These are phyloP conservation scores for Ceratoteleas bidentatus DNA, from an alignment of 1,140 invertebrate species.

Conservation along the genomic window DNA sequence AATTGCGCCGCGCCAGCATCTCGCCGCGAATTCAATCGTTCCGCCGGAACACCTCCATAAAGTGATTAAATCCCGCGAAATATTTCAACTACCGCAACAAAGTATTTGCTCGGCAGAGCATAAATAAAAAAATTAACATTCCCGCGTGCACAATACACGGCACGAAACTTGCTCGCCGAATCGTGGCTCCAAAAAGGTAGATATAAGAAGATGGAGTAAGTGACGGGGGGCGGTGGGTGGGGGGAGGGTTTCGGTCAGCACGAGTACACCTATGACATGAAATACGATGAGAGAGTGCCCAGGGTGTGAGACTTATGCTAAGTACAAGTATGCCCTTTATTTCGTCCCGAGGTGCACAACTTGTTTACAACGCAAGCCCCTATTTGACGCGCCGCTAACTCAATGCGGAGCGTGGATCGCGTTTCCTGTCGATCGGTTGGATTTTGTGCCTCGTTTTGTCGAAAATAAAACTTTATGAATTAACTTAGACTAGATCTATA, in stretches of 20 bases:
- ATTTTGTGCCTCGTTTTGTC: too few relatives aligned
- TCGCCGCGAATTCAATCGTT: conserved; percentile 2
- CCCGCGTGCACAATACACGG: conserved; percentile 5
- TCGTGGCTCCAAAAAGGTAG: conserved; percentile 19
- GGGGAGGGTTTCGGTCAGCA: conserved; percentile 9
- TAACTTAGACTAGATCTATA: too few relatives aligned
- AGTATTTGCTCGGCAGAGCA: conserved; percentile 12
- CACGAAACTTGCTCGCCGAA: conserved; percentile 16
- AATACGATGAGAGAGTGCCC: conserved; percentile 72
- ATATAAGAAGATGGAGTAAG: conserved; percentile 28
- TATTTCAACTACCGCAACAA: conserved; percentile 24
- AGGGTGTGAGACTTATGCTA: conserved; percentile 70
- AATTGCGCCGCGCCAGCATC: too few relatives aligned
- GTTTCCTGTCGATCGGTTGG: too few relatives aligned
- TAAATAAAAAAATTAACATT: conserved; percentile 32
- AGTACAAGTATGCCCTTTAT: conserved; percentile 67
- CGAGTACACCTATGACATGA: conserved; percentile 50
- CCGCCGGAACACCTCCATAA: not conserved
- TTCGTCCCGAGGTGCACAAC: conserved; percentile 30
- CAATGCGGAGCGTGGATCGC: conserved; percentile 11
- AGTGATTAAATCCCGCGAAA: conserved; percentile 2
- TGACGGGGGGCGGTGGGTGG: conserved; percentile 22
- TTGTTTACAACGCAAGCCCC: conserved; percentile 28
- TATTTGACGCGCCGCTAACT: conserved; percentile 24
- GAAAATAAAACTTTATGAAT: too few relatives aligned